These are phyloP conservation scores for Lasioglossum calceatum DNA, from an alignment of 2,888 invertebrate species.

Conservation along the genomic window DNA sequence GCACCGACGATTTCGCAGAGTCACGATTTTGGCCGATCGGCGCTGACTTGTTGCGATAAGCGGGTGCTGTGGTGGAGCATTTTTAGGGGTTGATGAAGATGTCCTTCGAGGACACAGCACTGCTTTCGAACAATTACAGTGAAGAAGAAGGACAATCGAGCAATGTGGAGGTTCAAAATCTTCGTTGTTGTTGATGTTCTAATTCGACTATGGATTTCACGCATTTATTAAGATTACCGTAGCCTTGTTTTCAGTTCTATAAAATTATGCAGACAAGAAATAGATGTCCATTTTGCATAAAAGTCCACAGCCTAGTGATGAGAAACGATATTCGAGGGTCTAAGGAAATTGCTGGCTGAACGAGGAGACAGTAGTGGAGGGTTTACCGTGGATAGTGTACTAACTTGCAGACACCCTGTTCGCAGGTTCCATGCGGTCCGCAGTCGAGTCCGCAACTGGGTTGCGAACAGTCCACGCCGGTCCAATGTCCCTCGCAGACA, in stretches of 20 bases:
- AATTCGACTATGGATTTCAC: too few relatives aligned
- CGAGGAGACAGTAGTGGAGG: not conserved
- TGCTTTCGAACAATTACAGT: not conserved
- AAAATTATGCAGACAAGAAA: too few relatives aligned
- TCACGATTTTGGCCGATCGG: not conserved
- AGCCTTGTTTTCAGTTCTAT: too few relatives aligned
- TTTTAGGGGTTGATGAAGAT: not conserved
- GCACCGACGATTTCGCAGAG: not conserved
- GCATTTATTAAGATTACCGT: too few relatives aligned
- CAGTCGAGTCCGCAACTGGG: slow-evolving; percentile 97
- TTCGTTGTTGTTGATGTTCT: too few relatives aligned
- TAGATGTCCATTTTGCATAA: too few relatives aligned
- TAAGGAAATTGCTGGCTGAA: not conserved
- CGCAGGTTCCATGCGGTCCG: slow-evolving; percentile 97
- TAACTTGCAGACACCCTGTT: slow-evolving; percentile 92
- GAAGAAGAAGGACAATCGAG: not conserved
- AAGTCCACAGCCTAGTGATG: too few relatives aligned
- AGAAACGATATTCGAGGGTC: not conserved
- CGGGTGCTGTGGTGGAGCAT: not conserved
- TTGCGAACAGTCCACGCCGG: slow-evolving; percentile 97
- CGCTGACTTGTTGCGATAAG: slow-evolving; percentile 25
- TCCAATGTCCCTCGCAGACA: slow-evolving; percentile 97
- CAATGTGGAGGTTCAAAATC: not conserved
- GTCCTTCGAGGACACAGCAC: not conserved
- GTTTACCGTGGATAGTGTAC: slow-evolving; percentile 57